Conservation (phyloP, 2,797 vertebrate genomes). For the Xyrichtys novacula region DNA sequence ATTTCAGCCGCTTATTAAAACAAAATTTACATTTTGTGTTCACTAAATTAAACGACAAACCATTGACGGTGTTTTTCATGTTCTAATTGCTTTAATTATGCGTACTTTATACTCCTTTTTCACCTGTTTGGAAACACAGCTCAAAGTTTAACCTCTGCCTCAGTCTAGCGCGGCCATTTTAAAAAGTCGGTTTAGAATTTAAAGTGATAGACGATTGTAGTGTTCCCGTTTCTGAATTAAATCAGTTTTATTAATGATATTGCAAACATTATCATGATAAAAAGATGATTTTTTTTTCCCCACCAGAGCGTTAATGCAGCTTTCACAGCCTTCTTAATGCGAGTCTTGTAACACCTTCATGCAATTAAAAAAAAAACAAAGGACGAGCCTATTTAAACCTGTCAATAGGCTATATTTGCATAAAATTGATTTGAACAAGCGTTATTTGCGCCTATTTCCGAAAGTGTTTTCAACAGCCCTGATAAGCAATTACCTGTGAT, state of each 20-base stretch:
- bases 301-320: background rate
- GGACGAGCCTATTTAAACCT: background rate
- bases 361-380: background rate
- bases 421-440: constrained; percentile 12
- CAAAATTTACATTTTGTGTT: background rate
- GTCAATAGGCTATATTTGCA: background rate
- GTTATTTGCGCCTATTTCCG: constrained; percentile 25
- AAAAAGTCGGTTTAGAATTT: background rate
- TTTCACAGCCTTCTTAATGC: background rate
- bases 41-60: background rate
- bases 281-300: background rate
- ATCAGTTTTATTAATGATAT: background rate
- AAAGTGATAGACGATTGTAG: background rate
- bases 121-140: too few species aligned
- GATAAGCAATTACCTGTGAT: constrained; percentile 29
- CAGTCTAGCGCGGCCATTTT: constrained; percentile 7
- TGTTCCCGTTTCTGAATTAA: background rate
- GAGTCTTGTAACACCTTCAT: background rate
- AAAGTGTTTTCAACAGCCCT: background rate
- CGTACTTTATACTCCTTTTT: background rate
- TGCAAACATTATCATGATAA: background rate
- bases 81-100: background rate
- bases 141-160: background rate
- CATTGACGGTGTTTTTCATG: background rate
- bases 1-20: background rate